Conservation (phyloP, 2,113 vertebrate species). For the Oryzias celebensis region DNA sequence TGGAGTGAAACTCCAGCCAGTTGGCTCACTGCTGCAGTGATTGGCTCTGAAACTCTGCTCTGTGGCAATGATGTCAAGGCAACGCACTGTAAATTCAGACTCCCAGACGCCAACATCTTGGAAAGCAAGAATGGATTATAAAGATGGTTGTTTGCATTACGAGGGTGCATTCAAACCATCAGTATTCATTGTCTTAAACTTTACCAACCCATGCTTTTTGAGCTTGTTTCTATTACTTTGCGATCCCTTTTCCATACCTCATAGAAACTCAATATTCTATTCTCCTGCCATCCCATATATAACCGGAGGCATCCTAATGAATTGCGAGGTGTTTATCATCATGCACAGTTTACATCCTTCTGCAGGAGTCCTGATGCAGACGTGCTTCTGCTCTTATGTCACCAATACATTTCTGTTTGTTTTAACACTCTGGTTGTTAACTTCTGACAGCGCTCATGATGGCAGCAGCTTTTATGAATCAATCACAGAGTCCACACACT, state of each 20-base stretch:
- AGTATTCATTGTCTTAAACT: constrained; percentile 11
- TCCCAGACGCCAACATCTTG: constrained; percentile 45
- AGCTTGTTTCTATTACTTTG: constrained; percentile 34
- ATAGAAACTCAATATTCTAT: constrained; percentile 25
- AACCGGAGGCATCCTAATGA: constrained; percentile 45
- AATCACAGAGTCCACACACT: constrained; percentile 36
- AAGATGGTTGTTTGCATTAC: constrained; percentile 1
- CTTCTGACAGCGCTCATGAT: constrained; percentile 28
- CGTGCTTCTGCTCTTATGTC: constrained; percentile 40
- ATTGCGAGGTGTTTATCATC: constrained; percentile 35
- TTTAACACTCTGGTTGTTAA: constrained; percentile 9
- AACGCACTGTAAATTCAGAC: constrained; percentile 41
- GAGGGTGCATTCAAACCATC: constrained; percentile 4
- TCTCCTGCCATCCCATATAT: constrained; percentile 13
- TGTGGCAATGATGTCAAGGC: constrained; percentile 55
- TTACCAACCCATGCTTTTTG: not conserved
- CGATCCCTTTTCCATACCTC: constrained; percentile 28
- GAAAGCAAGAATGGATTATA: constrained; percentile 22
- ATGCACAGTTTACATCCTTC: constrained; percentile 48
- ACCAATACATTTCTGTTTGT: constrained; percentile 47
- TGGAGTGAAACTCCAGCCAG: constrained; percentile 19
- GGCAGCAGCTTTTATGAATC: constrained; percentile 33
- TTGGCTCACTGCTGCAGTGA: constrained; percentile 21
- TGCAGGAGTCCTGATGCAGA: constrained; percentile 32
- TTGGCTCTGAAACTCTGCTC: constrained; percentile 33